phyloP scores from a whole-genome alignment of 2,113 vertebrate genomes.

The Chaetodon trifascialis region DNA sequence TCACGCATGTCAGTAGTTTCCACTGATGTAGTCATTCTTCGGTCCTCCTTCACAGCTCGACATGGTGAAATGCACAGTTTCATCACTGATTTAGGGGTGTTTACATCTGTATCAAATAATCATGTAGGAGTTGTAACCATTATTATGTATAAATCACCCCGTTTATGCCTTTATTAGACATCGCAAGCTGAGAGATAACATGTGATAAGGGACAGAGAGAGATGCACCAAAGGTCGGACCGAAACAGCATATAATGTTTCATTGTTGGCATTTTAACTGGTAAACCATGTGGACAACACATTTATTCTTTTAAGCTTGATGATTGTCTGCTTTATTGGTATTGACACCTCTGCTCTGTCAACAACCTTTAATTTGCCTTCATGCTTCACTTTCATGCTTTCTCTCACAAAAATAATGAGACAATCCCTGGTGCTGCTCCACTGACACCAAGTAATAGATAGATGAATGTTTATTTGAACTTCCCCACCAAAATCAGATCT shows the following conservation, averaged over 20 bases:
- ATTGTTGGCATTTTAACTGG: neutral
- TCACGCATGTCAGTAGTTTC: neutral
- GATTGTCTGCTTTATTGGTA: neutral
- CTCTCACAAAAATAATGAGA: constrained; percentile 24
- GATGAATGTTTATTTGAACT: constrained; percentile 25
- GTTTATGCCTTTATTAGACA: neutral
- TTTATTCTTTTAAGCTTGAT: neutral
- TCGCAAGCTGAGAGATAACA: neutral
- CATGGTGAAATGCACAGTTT: neutral
- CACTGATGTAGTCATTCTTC: neutral
- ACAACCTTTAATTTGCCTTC: neutral
- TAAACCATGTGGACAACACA: neutral
- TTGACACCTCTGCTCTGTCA: constrained; percentile 7
- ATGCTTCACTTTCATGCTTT: constrained; percentile 1
- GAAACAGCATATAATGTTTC: neutral
- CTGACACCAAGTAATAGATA: constrained; percentile 23
- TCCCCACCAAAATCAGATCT: constrained; percentile 5
- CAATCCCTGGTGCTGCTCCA: constrained; percentile 11
- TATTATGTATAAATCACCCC: neutral
- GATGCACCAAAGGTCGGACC: neutral
- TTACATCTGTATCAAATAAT: neutral
- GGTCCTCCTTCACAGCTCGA: neutral
- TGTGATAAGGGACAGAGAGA: neutral
- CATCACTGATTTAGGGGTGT: neutral
- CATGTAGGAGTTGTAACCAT: neutral